Percentiles rank a stretch among this genome's conserved stretches.
phyloP scores from a whole-genome alignment of 2,113 vertebrate species.

The Tapirus terrestris region DNA sequence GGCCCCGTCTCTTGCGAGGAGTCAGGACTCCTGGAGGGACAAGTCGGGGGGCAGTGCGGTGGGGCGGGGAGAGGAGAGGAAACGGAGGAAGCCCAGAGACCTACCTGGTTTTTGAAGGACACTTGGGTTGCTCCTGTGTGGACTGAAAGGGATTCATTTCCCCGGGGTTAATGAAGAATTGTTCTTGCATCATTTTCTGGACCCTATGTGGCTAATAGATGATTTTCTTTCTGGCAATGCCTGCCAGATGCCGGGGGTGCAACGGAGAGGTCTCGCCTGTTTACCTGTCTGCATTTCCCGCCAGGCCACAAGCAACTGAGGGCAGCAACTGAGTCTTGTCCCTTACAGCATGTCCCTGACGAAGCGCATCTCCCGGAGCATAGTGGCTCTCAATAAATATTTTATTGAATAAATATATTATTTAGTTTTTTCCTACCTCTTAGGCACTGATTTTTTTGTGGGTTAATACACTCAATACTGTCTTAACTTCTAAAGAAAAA shows the following conservation, averaged over 20 bases:
- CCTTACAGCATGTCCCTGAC: background rate
- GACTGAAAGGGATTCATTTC: background rate
- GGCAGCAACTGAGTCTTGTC: background rate
- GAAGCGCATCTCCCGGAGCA: background rate
- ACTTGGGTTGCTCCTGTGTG: background rate
- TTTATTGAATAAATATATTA: background rate
- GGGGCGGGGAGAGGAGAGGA: background rate
- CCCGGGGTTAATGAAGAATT: background rate
- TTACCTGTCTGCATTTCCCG: background rate
- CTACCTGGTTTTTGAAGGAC: fast-evolving
- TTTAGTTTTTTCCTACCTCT: background rate
- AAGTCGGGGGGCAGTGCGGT: background rate
- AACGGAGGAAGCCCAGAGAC: background rate
- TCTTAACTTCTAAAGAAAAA: constrained; percentile 19
- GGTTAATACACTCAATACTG: background rate
- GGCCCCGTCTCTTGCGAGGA: background rate
- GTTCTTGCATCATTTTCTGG: background rate
- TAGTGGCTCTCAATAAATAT: background rate
- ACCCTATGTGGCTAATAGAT: background rate
- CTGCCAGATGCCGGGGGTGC: background rate
- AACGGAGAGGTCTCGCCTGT: background rate
- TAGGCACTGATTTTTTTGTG: background rate
- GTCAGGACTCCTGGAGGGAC: background rate
- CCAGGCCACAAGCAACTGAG: background rate
- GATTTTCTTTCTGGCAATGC: background rate